Conservation (phyloP, 2,888 invertebrate genomes). For the Drosophila emarginata region DNA sequence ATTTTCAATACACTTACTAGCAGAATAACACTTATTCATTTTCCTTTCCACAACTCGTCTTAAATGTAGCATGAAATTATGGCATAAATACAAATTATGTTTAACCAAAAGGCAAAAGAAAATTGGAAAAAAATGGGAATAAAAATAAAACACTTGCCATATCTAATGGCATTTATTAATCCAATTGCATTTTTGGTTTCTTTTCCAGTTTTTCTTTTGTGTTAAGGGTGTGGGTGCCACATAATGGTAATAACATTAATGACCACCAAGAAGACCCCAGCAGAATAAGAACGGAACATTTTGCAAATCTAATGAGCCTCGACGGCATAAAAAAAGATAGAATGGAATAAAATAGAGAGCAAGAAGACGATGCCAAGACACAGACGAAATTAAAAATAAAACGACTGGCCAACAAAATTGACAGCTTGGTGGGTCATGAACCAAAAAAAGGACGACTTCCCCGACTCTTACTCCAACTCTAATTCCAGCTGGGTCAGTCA, state of each 20-base stretch:
- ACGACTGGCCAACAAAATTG: conserved; percentile 58
- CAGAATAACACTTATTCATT: conserved; percentile 17
- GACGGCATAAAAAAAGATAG: conserved; percentile 77
- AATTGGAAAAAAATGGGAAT: conserved; percentile 38
- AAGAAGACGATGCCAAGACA: conserved; percentile 24
- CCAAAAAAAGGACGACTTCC: conserved; percentile 23
- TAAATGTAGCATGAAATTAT: conserved; percentile 69
- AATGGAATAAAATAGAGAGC: neutral
- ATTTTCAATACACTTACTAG: neutral
- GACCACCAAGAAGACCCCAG: conserved; percentile 52
- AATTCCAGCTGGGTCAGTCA: conserved; percentile 21
- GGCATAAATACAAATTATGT: conserved; percentile 63
- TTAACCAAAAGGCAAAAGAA: conserved; percentile 25
- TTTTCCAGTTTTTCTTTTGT: neutral
- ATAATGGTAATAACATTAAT: conserved; percentile 69
- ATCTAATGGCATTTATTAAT: conserved; percentile 74
- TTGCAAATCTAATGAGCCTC: conserved; percentile 82
- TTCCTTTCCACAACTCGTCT: conserved; percentile 44
- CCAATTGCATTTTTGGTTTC: conserved; percentile 61
- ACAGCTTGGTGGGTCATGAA: conserved; percentile 51
- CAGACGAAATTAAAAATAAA: conserved; percentile 38
- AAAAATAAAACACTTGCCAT: conserved; percentile 58
- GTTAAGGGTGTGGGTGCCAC: conserved; percentile 3
- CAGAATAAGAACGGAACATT: conserved; percentile 68
- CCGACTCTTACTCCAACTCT: neutral